phyloP scores from a whole-genome alignment of 92 coral and sea anemone species.

The Hydrozoanthus gracilis region DNA sequence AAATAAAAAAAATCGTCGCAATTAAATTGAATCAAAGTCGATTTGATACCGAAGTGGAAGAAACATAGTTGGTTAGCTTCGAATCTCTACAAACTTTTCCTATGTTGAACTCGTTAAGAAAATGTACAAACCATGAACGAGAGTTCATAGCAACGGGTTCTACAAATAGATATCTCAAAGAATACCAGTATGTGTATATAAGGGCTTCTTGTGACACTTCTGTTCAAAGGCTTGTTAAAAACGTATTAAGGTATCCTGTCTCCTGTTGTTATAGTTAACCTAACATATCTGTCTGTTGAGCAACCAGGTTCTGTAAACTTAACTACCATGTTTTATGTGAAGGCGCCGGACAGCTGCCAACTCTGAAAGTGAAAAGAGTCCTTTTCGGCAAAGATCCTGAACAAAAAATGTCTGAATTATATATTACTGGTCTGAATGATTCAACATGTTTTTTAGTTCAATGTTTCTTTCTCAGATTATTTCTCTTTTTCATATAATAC shows the following conservation, averaged over 20 bases:
- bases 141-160: conserved; percentile 42
- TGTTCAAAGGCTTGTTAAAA: conserved; percentile 48
- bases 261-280: conserved; percentile 39
- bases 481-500: not conserved
- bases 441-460: too few species aligned
- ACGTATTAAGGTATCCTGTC: conserved; percentile 35
- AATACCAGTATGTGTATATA: conserved; percentile 27
- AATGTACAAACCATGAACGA: not conserved
- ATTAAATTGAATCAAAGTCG: not conserved
- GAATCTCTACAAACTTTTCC: not conserved
- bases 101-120: not conserved
- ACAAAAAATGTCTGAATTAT: not conserved
- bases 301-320: conserved; percentile 23
- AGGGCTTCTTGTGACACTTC: conserved; percentile 29
- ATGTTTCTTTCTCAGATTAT: not conserved
- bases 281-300: conserved; percentile 7
- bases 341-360: not conserved
- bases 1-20: not conserved
- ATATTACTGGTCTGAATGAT: too few species aligned
- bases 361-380: not conserved
- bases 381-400: not conserved
- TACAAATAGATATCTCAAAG: conserved; percentile 25
- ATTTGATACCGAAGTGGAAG: not conserved
- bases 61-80: not conserved
- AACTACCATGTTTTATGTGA: not conserved